Conservation (phyloP, 1,140 invertebrate genomes). For the Marisa cornuarietis region DNA sequence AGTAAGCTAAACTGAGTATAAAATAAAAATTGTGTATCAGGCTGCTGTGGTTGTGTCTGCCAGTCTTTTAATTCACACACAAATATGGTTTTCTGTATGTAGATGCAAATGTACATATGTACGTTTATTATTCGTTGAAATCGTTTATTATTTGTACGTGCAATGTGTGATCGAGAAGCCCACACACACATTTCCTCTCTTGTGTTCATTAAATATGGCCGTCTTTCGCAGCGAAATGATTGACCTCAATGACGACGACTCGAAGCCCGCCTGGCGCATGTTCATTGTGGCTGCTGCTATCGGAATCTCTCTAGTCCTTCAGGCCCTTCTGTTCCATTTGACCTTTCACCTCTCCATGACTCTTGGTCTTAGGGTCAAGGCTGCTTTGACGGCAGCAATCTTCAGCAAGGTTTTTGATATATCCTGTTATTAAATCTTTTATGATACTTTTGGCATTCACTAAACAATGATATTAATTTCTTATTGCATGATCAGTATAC, state of each 20-base stretch:
- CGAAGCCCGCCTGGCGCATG: background rate
- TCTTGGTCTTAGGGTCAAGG: conserved; percentile 18
- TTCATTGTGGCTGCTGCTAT: background rate
- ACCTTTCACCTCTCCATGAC: conserved; percentile 24
- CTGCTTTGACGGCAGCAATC: conserved; percentile 12
- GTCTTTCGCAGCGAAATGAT: background rate
- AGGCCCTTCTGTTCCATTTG: conserved; percentile 9
- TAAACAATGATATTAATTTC: background rate
- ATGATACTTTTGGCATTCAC: background rate
- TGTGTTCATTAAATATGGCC: no score
- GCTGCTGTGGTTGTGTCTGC: no score
- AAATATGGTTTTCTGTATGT: no score
- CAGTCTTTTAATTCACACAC: no score
- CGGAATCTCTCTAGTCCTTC: background rate
- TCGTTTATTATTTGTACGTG: no score
- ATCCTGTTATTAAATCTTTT: background rate
- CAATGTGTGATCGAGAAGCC: no score
- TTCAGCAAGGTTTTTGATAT: conserved; percentile 9
- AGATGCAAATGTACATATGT: no score
- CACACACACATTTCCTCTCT: no score
- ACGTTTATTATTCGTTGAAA: no score
- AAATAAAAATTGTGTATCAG: no score
- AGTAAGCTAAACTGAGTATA: no score
- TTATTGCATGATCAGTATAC: no score
- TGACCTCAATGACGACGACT: conserved; percentile 1